These are phyloP conservation scores for Umimayanthus chanpuru DNA, from an alignment of 92 coral and sea anemone genomes.

Conservation along the genomic window DNA sequence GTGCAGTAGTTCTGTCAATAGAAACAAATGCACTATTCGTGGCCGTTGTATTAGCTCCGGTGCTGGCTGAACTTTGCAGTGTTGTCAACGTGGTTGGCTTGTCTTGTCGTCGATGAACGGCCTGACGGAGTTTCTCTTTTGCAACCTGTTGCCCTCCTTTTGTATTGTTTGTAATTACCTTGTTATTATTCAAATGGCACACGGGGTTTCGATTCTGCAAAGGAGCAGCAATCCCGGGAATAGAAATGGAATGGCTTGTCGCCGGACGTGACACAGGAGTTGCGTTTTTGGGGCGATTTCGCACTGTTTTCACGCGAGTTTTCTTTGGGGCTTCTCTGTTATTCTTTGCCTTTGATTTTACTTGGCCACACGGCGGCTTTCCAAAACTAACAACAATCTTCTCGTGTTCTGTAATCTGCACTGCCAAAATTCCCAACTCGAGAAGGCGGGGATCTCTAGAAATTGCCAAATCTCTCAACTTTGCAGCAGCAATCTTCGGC, in stretches of 20 bases:
- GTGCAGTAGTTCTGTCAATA: background rate
- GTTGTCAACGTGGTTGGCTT: background rate
- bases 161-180: slow-evolving; percentile 21
- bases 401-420: slow-evolving; percentile 87
- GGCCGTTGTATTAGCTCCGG: background rate
- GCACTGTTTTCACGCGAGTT: slow-evolving; percentile 26
- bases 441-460: slow-evolving; percentile 79
- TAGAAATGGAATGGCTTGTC: slow-evolving; percentile 14
- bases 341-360: slow-evolving; percentile 13
- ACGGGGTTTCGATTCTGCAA: slow-evolving; percentile 12
- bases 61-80: background rate
- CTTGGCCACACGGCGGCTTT: slow-evolving; percentile 26
- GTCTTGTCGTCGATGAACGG: slow-evolving; percentile 29
- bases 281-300: slow-evolving; percentile 16
- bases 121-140: slow-evolving; percentile 4
- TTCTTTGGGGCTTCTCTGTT: slow-evolving; percentile 19
- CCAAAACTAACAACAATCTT: slow-evolving; percentile 80
- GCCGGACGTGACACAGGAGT: slow-evolving; percentile 8
- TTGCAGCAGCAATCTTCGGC: slow-evolving; percentile 75
- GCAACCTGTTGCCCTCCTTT: slow-evolving; percentile 30
- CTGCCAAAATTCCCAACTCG: slow-evolving; percentile 86
- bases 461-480: slow-evolving; percentile 81
- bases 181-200: slow-evolving; percentile 43
- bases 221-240: slow-evolving; percentile 21
- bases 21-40: background rate